These are phyloP conservation scores for Actinemys pallida DNA, from an alignment of 2,113 vertebrate genomes.

Conservation along the genomic window DNA sequence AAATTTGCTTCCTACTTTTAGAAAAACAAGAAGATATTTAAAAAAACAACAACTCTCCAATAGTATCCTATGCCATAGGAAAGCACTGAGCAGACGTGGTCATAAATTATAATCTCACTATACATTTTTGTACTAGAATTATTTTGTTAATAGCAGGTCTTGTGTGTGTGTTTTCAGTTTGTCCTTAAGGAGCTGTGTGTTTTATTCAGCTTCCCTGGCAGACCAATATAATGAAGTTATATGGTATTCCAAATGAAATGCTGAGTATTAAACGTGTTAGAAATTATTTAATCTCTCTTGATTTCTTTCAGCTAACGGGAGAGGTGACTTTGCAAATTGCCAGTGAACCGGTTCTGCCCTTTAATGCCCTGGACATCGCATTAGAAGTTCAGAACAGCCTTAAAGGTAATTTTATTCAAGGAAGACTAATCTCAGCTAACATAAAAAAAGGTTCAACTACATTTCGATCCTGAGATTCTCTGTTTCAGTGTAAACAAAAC, in stretches of 20 bases:
- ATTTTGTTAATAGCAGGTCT: neutral
- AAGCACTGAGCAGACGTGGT: neutral
- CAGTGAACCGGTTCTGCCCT: slow-evolving; percentile 90
- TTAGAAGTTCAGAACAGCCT: slow-evolving; percentile 94
- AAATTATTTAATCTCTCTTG: slow-evolving; percentile 39
- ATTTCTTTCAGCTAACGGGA: slow-evolving; percentile 89
- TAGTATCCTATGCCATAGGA: neutral
- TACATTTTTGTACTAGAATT: neutral
- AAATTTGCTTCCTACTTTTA: neutral
- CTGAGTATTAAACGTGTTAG: slow-evolving; percentile 20
- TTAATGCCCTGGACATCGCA: slow-evolving; percentile 91
- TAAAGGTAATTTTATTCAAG: slow-evolving; percentile 85
- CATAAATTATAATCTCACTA: neutral
- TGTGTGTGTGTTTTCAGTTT: neutral
- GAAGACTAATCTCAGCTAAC: slow-evolving; percentile 33
- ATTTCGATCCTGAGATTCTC: neutral
- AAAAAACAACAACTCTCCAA: neutral
- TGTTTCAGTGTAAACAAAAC: neutral
- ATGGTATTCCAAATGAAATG: slow-evolving; percentile 1
- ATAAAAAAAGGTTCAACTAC: neutral
- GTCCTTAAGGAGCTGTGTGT: neutral
- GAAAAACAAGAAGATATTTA: neutral
- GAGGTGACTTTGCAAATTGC: slow-evolving; percentile 91
- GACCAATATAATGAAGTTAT: neutral
- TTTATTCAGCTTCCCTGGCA: neutral